Percentiles rank a stretch among this genome's conserved stretches.
Evolutionary conservation across 2,888 invertebrate species (phyloP).

Genomic region (Elmis aenea): DNA sequence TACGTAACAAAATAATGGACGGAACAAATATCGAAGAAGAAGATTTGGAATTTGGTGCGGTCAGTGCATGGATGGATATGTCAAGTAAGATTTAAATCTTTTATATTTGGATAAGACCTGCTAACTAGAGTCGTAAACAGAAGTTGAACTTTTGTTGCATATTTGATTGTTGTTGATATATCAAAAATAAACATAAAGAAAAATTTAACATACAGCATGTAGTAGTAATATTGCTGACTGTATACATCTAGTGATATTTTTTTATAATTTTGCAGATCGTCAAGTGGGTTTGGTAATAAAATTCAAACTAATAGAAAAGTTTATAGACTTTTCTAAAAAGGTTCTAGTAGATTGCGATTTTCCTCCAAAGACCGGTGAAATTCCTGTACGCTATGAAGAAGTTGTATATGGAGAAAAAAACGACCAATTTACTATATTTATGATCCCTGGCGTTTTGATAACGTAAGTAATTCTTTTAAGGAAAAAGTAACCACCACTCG

Average conservation of each 20-base stretch:
- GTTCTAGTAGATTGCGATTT: constrained; percentile 62
- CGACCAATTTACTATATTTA: constrained; percentile 70
- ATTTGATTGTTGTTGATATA: no score
- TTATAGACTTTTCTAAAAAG: constrained; percentile 60
- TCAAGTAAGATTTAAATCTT: constrained; percentile 53
- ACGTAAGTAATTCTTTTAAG: no score
- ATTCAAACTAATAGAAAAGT: constrained; percentile 62
- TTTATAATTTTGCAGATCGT: constrained; percentile 63
- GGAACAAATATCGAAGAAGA: constrained; percentile 54
- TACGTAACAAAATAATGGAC: constrained; percentile 54
- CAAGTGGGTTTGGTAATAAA: constrained; percentile 75
- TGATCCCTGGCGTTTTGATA: constrained; percentile 79
- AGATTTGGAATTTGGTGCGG: constrained; percentile 55
- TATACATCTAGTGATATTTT: no score
- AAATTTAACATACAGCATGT: no score
- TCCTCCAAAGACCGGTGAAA: constrained; percentile 50
- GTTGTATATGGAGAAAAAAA: constrained; percentile 66
- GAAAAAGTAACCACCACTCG: no score
- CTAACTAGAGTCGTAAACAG: no score
- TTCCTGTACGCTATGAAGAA: constrained; percentile 63
- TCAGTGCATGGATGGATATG: constrained; percentile 69
- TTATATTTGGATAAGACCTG: no score
- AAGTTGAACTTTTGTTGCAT: no score
- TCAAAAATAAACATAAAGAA: no score
- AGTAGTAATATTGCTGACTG: no score